Evolutionary conservation across 2,113 vertebrate genomes (phyloP).

Genomic region (Scalopus aquaticus): DNA sequence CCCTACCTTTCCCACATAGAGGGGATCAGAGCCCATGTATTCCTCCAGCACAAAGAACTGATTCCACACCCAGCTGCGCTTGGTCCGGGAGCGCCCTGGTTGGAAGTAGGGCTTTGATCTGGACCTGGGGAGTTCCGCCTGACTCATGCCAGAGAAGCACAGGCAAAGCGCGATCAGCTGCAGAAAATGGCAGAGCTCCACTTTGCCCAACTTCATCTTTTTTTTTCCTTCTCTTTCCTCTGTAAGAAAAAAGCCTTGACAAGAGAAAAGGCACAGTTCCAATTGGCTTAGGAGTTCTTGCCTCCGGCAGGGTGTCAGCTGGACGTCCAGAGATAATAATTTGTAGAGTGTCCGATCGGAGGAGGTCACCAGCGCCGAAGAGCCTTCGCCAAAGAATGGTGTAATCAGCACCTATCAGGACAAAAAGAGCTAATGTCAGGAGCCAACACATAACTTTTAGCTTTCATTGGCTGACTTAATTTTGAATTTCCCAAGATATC

Average conservation of each 20-base stretch:
- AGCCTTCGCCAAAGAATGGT: slow-evolving; percentile 81
- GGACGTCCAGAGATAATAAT: slow-evolving; percentile 85
- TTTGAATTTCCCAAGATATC: neutral
- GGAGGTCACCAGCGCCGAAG: slow-evolving; percentile 83
- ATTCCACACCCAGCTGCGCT: slow-evolving; percentile 99
- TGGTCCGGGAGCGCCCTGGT: slow-evolving; percentile 89
- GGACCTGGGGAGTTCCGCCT: slow-evolving; percentile 88
- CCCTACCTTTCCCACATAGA: slow-evolving; percentile 98
- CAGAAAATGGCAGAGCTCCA: slow-evolving; percentile 88
- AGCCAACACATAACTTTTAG: slow-evolving; percentile 7
- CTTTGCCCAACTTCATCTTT: slow-evolving; percentile 89
- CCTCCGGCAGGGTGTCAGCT: slow-evolving; percentile 84
- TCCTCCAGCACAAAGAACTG: slow-evolving; percentile 99
- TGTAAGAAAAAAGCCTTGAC: slow-evolving; percentile 83
- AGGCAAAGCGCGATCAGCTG: slow-evolving; percentile 90
- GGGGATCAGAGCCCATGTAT: slow-evolving; percentile 96
- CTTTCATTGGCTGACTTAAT: neutral
- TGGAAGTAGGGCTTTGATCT: slow-evolving; percentile 87
- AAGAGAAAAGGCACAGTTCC: slow-evolving; percentile 81
- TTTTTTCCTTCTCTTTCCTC: slow-evolving; percentile 75
- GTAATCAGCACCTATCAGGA: slow-evolving; percentile 86
- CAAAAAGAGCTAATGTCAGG: slow-evolving; percentile 85
- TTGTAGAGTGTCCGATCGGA: slow-evolving; percentile 76
- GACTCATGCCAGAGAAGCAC: slow-evolving; percentile 89
- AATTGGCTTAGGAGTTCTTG: slow-evolving; percentile 82